Evolutionary conservation across 1,140 invertebrate species (phyloP).

Genomic region (Eciton burchellii): DNA sequence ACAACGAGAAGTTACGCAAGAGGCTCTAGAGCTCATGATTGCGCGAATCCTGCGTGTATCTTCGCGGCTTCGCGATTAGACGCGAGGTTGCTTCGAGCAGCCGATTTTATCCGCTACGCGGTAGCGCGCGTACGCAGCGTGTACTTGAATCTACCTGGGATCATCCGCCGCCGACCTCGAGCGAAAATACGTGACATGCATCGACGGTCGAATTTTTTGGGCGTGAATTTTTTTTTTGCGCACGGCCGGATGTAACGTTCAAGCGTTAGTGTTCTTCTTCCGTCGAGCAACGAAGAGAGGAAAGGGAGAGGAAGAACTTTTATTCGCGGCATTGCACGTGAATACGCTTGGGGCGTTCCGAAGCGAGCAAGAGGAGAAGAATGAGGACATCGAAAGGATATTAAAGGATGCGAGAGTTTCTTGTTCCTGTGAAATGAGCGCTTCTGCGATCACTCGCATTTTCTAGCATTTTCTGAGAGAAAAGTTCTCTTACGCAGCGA

Average conservation of each 20-base stretch:
- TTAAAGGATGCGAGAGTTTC: not conserved
- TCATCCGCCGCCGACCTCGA: slow-evolving; percentile 39
- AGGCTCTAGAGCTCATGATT: slow-evolving; percentile 4
- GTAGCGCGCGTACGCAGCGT: not conserved
- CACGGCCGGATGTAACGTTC: not conserved
- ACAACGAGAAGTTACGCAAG: slow-evolving; percentile 10
- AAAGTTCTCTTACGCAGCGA: too few species aligned
- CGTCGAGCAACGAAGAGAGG: not conserved
- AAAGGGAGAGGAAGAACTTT: not conserved
- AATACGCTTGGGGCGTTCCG: slow-evolving; percentile 8
- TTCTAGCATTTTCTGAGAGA: too few species aligned
- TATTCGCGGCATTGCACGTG: not conserved
- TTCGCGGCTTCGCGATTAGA: slow-evolving; percentile 31
- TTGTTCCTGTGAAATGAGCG: not conserved
- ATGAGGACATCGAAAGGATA: not conserved
- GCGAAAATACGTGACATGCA: slow-evolving; percentile 34
- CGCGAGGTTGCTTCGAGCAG: slow-evolving; percentile 18
- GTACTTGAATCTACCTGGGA: slow-evolving; percentile 39
- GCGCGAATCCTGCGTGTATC: slow-evolving; percentile 1
- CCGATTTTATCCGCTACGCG: slow-evolving; percentile 9
- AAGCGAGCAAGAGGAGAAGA: not conserved
- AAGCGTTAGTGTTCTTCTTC: not conserved
- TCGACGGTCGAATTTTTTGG: slow-evolving; percentile 19
- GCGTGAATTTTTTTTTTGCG: not conserved
- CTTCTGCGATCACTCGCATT: too few species aligned